Evolutionary conservation across 1,140 invertebrate genomes (phyloP), one percentile per base, ranked within the genome.

Genomic region (Euura lappo): DNA sequence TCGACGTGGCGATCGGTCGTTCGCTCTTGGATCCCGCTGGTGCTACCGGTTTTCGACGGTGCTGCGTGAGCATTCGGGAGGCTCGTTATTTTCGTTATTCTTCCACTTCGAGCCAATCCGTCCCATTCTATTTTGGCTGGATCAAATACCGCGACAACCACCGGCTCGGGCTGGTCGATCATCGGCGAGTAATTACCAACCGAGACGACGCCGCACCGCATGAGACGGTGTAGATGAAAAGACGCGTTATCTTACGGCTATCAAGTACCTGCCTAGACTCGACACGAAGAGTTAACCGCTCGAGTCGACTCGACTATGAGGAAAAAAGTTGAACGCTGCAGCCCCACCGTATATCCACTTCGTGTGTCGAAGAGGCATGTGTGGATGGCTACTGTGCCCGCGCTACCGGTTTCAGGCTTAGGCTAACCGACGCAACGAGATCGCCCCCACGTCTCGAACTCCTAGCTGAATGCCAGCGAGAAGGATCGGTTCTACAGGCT

Each of bases 231-330:
- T 8, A 60, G 51, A 60, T 60, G 51, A 60, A 60, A 60, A 60
- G 51, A 60, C 51, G 51, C 51, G 51, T 60, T 60, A 60, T 60
- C 51, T 60, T 60, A 8, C 13, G 51, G 51, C 51, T 60, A 60
- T 60, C 51, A 60, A 60, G 51, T 60, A 60, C 51, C 51, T 60
- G 51, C 51, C 51, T 60, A 60, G 51, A 60, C 51, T 60, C 51
- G 51, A 60, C 51, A 60, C 51, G 51, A 60, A 60, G 51, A 60
- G 51, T 60, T 60, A 60, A 60, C 8, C 51, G 13, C 51, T n/a
- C 51, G 51, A n/a, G 51, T 8, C 8, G 51, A 60, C 51, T 60
- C 51, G 51, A 60, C 13, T 28, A 28, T 28, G 28, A 28, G 28
- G 51, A 60, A 60, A 60, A 60, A 60, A 60, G 51, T 60, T 60